Evolutionary conservation across 2,113 vertebrate genomes (phyloP).

Genomic region (Podarcis raffonei): DNA sequence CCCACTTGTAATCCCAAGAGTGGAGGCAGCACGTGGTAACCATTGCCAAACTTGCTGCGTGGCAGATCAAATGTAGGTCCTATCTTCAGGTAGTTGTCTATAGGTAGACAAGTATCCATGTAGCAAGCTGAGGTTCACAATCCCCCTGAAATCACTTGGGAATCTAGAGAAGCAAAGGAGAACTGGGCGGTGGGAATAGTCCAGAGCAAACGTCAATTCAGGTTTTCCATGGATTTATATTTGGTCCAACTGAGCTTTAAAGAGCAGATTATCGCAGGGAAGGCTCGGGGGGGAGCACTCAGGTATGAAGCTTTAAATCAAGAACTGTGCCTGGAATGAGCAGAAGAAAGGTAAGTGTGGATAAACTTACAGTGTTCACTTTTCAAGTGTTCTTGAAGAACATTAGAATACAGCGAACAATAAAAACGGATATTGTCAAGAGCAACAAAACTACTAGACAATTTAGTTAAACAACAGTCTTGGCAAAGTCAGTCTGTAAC

Average conservation of each 20-base stretch:
- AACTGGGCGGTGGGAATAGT: too few species aligned
- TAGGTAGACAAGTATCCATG: not conserved
- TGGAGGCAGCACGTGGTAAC: not conserved
- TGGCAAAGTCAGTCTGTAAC: not conserved
- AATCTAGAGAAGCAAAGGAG: not conserved
- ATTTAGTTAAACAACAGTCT: not conserved
- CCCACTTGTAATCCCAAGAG: too few species aligned
- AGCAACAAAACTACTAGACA: not conserved
- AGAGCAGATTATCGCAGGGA: too few species aligned
- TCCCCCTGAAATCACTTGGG: not conserved
- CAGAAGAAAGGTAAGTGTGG: too few species aligned
- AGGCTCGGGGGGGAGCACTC: too few species aligned
- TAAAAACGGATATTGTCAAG: not conserved
- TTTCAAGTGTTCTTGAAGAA: not conserved
- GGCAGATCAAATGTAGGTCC: not conserved
- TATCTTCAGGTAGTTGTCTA: not conserved
- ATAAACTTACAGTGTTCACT: not conserved
- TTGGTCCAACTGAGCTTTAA: too few species aligned
- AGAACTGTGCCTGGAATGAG: too few species aligned
- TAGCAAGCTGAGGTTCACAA: not conserved
- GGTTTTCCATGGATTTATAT: too few species aligned
- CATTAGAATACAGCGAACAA: not conserved
- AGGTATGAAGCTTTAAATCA: too few species aligned
- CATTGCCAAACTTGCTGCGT: not conserved
- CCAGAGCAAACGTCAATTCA: too few species aligned